Percentiles rank a stretch among this genome's conserved stretches.
phyloP scores from a whole-genome alignment of 1,140 invertebrate genomes.

The Diuraphis noxia region DNA sequence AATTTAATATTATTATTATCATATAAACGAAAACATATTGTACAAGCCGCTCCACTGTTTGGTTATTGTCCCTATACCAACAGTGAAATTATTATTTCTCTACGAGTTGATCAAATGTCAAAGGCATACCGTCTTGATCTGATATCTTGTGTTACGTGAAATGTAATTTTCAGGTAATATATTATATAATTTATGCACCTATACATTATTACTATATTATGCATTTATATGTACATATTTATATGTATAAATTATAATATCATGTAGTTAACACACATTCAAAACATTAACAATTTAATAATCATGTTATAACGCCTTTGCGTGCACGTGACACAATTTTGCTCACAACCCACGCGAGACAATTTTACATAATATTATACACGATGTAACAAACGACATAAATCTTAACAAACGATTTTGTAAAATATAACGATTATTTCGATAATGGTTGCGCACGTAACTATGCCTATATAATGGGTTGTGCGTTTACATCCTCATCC shows the following conservation, averaged over 20 bases:
- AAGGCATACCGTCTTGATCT: neutral
- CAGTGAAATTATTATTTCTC: neutral
- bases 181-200: neutral
- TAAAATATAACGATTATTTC: neutral
- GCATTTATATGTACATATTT: too few relatives aligned
- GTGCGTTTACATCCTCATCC: neutral
- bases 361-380: neutral
- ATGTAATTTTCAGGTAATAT: neutral
- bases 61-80: neutral
- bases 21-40: neutral
- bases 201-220: neutral
- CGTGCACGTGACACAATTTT: neutral
- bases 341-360: neutral
- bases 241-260: too few relatives aligned
- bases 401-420: neutral
- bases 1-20: neutral
- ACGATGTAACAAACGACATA: neutral
- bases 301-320: neutral
- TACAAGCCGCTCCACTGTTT: neutral
- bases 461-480: neutral
- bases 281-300: conserved; percentile 4
- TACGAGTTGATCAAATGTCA: neutral
- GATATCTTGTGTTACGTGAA: neutral
- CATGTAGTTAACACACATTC: neutral
- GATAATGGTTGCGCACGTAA: neutral